Evolutionary conservation across 2,113 vertebrate genomes (phyloP).

Genomic region (Lasiurus cinereus): DNA sequence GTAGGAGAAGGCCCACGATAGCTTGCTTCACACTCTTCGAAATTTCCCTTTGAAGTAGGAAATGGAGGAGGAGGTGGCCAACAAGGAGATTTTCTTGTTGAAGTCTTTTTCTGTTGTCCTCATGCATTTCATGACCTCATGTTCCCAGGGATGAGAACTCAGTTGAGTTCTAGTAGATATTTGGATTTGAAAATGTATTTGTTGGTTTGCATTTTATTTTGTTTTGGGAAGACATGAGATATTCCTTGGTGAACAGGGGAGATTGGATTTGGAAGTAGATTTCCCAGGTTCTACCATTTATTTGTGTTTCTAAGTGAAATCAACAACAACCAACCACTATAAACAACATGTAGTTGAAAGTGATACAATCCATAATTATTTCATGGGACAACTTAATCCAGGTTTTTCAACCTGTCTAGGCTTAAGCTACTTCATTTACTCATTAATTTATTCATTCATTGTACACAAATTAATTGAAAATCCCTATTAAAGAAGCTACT

Average conservation of each 20-base stretch:
- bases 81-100: background rate
- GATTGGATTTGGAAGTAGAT: constrained; percentile 37
- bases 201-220: constrained; percentile 44
- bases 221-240: constrained; percentile 32
- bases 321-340: background rate
- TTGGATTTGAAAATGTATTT: constrained; percentile 13
- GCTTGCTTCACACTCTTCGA: background rate
- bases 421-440: background rate
- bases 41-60: constrained; percentile 29
- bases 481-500: background rate
- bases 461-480: background rate
- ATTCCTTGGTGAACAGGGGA: background rate
- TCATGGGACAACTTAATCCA: background rate
- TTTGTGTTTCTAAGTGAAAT: background rate
- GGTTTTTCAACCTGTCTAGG: background rate
- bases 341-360: background rate
- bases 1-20: background rate
- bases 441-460: constrained; percentile 13
- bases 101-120: background rate
- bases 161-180: background rate
- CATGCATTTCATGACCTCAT: background rate
- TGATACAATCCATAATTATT: background rate
- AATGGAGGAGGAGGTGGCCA: background rate
- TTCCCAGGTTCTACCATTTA: constrained; percentile 28
- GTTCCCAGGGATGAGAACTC: constrained; percentile 14